Base-by-base conservation (phyloP, 2,113 vertebrate genomes). In the Hemichromis elongatus region DNA sequence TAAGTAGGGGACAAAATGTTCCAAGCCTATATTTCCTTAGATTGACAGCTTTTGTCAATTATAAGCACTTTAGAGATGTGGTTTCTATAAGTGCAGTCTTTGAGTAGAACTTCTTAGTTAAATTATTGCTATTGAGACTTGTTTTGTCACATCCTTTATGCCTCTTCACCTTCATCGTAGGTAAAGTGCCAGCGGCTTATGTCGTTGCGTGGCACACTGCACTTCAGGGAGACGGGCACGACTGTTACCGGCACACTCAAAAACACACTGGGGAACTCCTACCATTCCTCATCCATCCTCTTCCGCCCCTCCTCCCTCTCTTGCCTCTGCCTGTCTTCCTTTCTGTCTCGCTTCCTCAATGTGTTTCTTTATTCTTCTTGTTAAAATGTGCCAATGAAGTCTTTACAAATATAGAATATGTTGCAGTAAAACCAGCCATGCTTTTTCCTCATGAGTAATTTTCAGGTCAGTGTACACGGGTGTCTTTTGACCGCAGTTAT, bases 401-500 rank as follows among this genome's bases (percentile, higher is more conserved):
- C 37, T 13, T 10, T 80, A 81, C 40, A 81, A 70, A 85, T 82
- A 33, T 21, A 26, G 63, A 16, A 57, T 84, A 66, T 63, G 88
- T 35, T 1, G 66, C 2, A 47, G 61, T 66, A 83, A 78, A 83
- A 37, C 16, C 86, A 70, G 66, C 33, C 2, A 5, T n/a, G 68
- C 16, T 33, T 16, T 88, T 86, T 90, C 66, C 80, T 70, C 66
- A 24, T 77, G 86, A 79, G 80, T 86, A 84, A 19, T 80, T 77
- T 52, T 84, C 56, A 52, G 86, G 90, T 85, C 89, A 81, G 55
- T 9, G 55, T 63, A 77, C 13, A 12, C 50, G 10, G 59, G 45
- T 80, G 59, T 37, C 53, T 80, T 88, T 80, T 85, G 86, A 57
- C 86, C 82, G 68, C 18, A 56, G 70, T 82, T 87, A 63, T 88